Base-by-base conservation (phyloP, 2,797 vertebrate genomes). In the Syndactyla subalaris region DNA sequence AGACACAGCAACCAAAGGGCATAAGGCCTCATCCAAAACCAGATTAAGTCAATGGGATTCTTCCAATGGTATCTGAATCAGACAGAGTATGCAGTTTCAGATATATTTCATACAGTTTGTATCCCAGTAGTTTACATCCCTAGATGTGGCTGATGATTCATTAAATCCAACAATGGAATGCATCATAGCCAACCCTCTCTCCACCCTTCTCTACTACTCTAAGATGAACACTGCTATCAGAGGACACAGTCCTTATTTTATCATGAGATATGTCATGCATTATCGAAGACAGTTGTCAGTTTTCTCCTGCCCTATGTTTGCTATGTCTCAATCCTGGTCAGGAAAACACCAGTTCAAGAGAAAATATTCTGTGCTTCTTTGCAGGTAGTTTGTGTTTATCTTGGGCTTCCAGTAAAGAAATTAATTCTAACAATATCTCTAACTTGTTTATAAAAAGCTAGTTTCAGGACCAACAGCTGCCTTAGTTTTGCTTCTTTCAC, bases 381-480 rank as follows among this genome's bases (percentile, higher is more conserved):
- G 73, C 23, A 86, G 45, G 70, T 58, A 86, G 49, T 9, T 68
- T 6, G 3, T 12, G 9, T 51, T 86, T 65, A 26, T 30, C n/a
- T 59, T 6, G 2, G 12, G 51, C 20, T 92, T 90, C 54, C n/a
- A 79, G 36, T 45, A 49, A 48, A 73, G 22, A 91, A 34, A 34
- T 9, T 67, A 71, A 34, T 54, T 79, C 51, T 79, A 85, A 73
- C 36, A 73, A 8, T 38, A 66, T 67, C 17, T 55, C 19, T 46
- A 88, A 55, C 48, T 76, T 79, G 45, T 57, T 95, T 85, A 66
- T 24, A 79, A 17, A 57, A 71, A 79, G n/a, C 54, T 52, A 68
- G n/a, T 57, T 95, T 92, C 68, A 89, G 68, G 72, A 80, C 61
- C 71, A 94, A 93, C 63, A 95, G 63, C 67, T 87, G 91, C 41